Percentiles rank a stretch among this genome's conserved stretches.
These are phyloP conservation scores for Balanococcus diminutus DNA, from an alignment of 2,888 invertebrate genomes.

Conservation along the genomic window DNA sequence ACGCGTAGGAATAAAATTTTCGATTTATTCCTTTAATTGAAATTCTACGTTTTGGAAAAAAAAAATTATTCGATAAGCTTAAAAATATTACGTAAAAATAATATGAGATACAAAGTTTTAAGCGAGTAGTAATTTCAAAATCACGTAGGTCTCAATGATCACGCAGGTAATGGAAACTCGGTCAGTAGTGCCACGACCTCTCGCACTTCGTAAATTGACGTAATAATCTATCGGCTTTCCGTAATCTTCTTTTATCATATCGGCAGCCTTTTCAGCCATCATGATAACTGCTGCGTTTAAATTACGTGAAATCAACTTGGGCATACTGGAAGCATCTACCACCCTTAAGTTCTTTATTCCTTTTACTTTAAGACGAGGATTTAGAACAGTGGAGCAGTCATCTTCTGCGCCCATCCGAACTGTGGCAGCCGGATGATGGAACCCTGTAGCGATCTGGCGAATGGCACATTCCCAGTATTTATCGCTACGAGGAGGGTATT, in stretches of 20 bases:
- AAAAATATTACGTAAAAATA: not conserved
- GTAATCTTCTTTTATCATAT: slow-evolving; percentile 60
- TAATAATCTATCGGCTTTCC: slow-evolving; percentile 18
- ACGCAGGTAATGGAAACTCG: not conserved
- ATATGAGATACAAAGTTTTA: not conserved
- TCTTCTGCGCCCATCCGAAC: slow-evolving; percentile 60
- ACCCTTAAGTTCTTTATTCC: slow-evolving; percentile 61
- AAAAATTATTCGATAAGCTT: not conserved
- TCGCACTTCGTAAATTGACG: not conserved
- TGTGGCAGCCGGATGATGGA: slow-evolving; percentile 60
- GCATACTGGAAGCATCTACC: slow-evolving; percentile 62
- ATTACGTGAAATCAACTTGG: slow-evolving; percentile 61
- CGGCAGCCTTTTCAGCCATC: slow-evolving; percentile 59
- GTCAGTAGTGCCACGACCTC: not conserved
- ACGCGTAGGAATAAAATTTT: not conserved
- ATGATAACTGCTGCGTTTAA: slow-evolving; percentile 59
- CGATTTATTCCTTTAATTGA: not conserved
- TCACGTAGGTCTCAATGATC: not conserved
- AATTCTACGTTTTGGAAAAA: not conserved
- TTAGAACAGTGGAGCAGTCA: slow-evolving; percentile 60
- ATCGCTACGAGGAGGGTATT: slow-evolving; percentile 56
- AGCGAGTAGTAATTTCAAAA: not conserved
- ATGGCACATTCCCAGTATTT: slow-evolving; percentile 59
- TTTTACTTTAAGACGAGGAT: slow-evolving; percentile 60
- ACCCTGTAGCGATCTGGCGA: slow-evolving; percentile 58